These are phyloP conservation scores for Oenanthe oenanthe DNA, from an alignment of 2,113 vertebrate genomes.

Conservation along the genomic window DNA sequence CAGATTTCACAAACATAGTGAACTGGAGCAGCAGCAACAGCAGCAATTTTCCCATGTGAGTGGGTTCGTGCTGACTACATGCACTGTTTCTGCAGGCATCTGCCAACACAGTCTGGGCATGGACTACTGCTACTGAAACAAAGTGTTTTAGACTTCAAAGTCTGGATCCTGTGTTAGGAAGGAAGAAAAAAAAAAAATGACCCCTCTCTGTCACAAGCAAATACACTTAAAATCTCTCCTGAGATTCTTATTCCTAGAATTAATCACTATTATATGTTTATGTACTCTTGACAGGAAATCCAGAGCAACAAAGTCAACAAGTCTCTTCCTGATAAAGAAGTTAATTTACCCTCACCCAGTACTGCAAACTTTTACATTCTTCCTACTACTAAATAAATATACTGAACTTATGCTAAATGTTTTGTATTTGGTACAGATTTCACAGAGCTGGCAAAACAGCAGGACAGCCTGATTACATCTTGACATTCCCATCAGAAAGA, in stretches of 20 bases:
- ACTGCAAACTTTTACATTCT: not conserved
- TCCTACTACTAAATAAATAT: not conserved
- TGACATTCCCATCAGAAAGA: not conserved
- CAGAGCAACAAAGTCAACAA: not conserved
- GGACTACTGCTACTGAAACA: not conserved
- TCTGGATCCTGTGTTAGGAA: not conserved
- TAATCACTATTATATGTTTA: not conserved
- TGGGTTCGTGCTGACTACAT: not conserved
- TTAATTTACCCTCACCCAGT: not conserved
- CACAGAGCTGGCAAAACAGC: not conserved
- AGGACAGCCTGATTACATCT: not conserved
- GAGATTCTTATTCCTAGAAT: not conserved
- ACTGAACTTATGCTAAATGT: not conserved
- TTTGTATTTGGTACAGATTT: not conserved
- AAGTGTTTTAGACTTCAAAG: not conserved
- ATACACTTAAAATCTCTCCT: not conserved
- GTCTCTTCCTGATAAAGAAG: not conserved
- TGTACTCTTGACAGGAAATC: not conserved
- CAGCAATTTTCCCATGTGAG: not conserved
- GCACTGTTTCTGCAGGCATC: not conserved
- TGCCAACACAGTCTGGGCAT: accelerated
- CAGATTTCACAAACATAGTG: not conserved
- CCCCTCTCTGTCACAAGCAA: not conserved
- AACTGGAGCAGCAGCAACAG: not conserved
- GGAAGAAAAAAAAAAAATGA: not conserved